Percentiles rank a stretch among this genome's conserved stretches.
These are phyloP conservation scores for Mastomys coucha DNA, from an alignment of 2,113 vertebrate species.

Conservation along the genomic window DNA sequence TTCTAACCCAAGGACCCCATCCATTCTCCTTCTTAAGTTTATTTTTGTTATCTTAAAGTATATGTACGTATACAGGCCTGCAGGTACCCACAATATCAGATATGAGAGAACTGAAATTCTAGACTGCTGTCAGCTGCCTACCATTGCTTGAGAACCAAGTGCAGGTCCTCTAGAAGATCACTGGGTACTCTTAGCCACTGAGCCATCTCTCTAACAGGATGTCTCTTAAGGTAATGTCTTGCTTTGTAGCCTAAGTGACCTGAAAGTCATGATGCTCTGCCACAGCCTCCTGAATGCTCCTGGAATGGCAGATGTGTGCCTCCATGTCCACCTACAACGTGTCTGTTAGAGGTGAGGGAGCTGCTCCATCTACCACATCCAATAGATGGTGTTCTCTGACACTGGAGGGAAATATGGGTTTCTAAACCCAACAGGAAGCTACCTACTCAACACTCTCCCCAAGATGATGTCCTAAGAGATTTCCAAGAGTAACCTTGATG, in stretches of 20 bases:
- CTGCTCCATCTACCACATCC: background rate
- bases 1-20: background rate
- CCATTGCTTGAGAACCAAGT: background rate
- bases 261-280: background rate
- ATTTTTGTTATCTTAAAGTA: background rate
- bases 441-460: too few species aligned
- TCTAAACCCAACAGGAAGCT: accelerated
- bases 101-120: background rate
- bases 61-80: too few species aligned
- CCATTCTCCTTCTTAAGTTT: background rate
- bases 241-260: background rate
- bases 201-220: background rate
- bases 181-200: background rate
- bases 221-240: background rate
- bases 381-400: accelerated
- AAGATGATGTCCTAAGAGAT: background rate
- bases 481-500: background rate
- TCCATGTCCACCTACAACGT: accelerated
- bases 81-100: background rate
- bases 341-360: background rate
- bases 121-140: background rate
- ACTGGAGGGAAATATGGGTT: background rate
- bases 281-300: background rate
- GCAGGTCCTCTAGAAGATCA: background rate
- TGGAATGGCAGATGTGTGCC: background rate